phyloP scores from a whole-genome alignment of 2,888 invertebrate species.

The Tenodera sinensis region DNA sequence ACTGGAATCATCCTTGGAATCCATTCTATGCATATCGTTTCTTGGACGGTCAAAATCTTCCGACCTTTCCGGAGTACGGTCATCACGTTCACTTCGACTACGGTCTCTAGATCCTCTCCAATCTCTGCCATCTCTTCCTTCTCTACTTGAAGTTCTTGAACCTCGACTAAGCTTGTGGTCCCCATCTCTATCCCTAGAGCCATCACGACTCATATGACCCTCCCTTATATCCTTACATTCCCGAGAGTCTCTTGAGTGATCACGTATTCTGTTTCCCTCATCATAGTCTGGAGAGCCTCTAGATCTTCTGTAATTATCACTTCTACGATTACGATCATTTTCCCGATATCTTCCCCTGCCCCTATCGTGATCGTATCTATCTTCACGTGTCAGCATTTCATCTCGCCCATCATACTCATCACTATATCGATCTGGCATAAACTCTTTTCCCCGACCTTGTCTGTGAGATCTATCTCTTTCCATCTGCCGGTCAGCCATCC shows the following conservation, averaged over 20 bases:
- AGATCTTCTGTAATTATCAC: not conserved
- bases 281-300: not conserved
- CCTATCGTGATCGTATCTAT: not conserved
- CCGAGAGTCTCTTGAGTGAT: not conserved
- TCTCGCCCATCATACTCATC: not conserved
- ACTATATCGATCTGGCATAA: not conserved
- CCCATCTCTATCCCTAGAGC: not conserved
- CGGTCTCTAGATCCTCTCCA: not conserved
- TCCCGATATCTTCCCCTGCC: not conserved
- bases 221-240: not conserved
- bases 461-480: slow-evolving; percentile 8
- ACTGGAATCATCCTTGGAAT: slow-evolving; percentile 47
- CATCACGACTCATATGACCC: not conserved
- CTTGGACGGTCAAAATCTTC: not conserved
- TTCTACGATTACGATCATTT: not conserved
- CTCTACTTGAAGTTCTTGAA: not conserved
- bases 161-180: not conserved
- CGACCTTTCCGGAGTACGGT: not conserved
- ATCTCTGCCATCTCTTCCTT: slow-evolving; percentile 3
- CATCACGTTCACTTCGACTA: not conserved
- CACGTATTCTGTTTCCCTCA: not conserved
- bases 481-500: not conserved
- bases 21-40: not conserved
- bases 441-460: not conserved
- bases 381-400: not conserved